Percentiles rank a stretch among this genome's conserved stretches.
These are phyloP conservation scores for Xiphophorus couchianus DNA, from an alignment of 2,113 vertebrate species.

Conservation along the genomic window DNA sequence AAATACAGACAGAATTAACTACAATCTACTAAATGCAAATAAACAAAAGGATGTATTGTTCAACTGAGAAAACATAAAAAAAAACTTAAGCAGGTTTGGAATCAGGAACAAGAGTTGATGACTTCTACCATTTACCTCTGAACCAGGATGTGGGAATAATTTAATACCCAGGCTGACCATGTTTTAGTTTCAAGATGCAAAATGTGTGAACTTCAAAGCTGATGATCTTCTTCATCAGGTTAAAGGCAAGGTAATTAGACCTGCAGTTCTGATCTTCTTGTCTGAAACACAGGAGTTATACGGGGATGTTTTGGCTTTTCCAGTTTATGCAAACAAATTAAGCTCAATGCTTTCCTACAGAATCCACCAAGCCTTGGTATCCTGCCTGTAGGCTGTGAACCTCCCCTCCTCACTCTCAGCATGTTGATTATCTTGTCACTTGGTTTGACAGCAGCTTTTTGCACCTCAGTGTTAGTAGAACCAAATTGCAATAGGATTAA, in stretches of 20 bases:
- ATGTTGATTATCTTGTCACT: not conserved
- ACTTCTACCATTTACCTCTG: not conserved
- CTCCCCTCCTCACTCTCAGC: not conserved
- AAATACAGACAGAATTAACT: not conserved
- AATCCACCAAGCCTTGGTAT: not conserved
- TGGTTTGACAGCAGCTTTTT: too few species aligned
- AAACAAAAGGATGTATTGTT: not conserved
- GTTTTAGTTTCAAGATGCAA: not conserved
- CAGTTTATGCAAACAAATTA: not conserved
- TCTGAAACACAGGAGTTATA: not conserved
- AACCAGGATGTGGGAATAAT: not conserved
- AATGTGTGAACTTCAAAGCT: too few species aligned
- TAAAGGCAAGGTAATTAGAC: not conserved
- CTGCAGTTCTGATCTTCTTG: not conserved
- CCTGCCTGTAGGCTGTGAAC: not conserved
- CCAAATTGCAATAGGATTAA: not conserved
- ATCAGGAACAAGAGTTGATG: not conserved
- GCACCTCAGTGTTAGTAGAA: not conserved
- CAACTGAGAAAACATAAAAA: not conserved
- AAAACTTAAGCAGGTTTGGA: not conserved
- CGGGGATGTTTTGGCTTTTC: not conserved
- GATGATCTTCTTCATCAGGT: too few species aligned
- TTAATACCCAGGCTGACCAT: not conserved
- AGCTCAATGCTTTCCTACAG: not conserved
- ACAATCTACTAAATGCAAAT: too few species aligned